Conservation (phyloP, 2,113 vertebrate species). For the Seriola dumerili region DNA sequence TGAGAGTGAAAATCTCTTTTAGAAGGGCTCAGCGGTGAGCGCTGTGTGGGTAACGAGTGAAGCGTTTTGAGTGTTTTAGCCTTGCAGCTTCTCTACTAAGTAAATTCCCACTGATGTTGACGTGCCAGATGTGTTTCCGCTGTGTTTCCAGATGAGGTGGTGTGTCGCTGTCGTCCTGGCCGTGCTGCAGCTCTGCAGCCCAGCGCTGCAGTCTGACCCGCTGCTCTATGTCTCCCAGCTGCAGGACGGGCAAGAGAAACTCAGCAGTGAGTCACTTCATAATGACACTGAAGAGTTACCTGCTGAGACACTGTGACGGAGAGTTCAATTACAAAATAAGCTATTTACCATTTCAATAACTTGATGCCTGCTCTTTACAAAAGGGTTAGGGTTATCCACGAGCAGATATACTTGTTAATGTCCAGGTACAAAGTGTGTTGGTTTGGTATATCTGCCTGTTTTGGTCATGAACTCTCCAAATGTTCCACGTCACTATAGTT, state of each 20-base stretch:
- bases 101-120: background rate
- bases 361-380: no score
- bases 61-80: no score
- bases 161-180: conserved; percentile 50
- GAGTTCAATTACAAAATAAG: no score
- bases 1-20: no score
- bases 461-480: background rate
- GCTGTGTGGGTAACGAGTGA: no score
- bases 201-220: conserved; percentile 46
- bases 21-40: no score
- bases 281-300: background rate
- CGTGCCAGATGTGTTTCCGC: background rate
- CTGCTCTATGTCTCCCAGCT: conserved; percentile 35
- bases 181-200: conserved; percentile 60
- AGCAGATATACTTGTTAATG: background rate
- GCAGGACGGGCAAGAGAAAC: conserved; percentile 23
- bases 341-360: no score
- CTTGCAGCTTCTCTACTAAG: no score
- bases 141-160: conserved; percentile 72
- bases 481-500: background rate
- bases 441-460: background rate
- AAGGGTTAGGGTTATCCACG: no score
- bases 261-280: conserved; percentile 59
- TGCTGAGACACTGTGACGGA: no score
- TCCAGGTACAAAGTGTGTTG: background rate